phyloP scores from a whole-genome alignment of 1,140 invertebrate species.

The Heliothis subflexa region DNA sequence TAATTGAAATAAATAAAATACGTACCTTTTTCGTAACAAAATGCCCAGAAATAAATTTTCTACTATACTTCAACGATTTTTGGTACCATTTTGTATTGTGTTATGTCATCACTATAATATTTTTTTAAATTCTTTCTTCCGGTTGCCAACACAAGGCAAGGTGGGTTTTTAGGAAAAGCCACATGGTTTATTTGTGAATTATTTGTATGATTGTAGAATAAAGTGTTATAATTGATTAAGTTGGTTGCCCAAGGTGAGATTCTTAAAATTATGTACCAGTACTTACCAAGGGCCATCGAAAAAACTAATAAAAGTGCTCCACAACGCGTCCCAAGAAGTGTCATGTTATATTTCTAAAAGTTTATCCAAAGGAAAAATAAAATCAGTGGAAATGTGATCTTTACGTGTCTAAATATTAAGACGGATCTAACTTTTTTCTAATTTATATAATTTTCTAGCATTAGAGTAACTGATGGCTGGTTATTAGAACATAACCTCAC shows the following conservation, averaged over 20 bases:
- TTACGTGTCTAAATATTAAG: background rate
- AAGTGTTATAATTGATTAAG: conserved; percentile 38
- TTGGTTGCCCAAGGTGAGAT: conserved; percentile 36
- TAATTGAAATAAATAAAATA: too few species aligned
- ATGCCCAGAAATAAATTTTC: background rate
- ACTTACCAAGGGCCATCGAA: background rate
- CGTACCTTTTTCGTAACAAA: too few species aligned
- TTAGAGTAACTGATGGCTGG: background rate
- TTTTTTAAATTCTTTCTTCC: conserved; percentile 78
- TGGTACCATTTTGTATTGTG: background rate
- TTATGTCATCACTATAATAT: conserved; percentile 45
- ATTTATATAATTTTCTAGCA: too few species aligned
- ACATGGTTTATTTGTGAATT: conserved; percentile 69
- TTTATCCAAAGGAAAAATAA: background rate
- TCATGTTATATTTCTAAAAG: conserved; percentile 15
- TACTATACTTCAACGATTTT: background rate
- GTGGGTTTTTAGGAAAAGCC: conserved; percentile 74
- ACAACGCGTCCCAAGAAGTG: conserved; percentile 20
- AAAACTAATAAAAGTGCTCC: background rate
- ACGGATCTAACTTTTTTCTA: background rate
- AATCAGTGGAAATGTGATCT: background rate
- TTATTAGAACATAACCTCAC: background rate
- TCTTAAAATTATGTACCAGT: background rate
- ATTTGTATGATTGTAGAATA: conserved; percentile 47
- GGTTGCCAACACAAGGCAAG: conserved; percentile 81